A percentile compares a stretch with the other conserved stretches of the same genome.
phyloP scores from a whole-genome alignment of 2,797 vertebrate species.

The Rhodeus uyekii region DNA sequence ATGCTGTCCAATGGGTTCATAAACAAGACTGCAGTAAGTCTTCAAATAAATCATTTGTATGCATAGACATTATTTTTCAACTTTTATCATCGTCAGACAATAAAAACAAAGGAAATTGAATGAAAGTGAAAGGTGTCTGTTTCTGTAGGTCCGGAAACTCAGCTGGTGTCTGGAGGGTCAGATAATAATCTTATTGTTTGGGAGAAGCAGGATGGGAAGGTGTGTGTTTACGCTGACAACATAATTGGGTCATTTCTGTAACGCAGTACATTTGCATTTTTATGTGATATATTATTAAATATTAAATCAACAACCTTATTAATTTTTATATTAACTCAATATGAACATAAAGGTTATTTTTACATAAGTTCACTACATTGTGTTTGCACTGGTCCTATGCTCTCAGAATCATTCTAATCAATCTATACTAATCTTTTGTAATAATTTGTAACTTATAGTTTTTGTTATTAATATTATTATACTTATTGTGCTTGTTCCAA shows the following conservation, averaged over 20 bases:
- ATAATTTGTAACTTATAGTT: too few species aligned
- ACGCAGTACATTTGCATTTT: not conserved
- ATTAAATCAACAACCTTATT: not conserved
- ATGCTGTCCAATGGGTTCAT: conserved; percentile 86
- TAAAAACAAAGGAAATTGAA: not conserved
- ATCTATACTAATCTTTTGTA: not conserved
- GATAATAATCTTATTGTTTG: conserved; percentile 89
- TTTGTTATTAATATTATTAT: too few species aligned
- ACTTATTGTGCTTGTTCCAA: too few species aligned
- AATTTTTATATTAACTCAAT: not conserved
- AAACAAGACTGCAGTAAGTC: conserved; percentile 83
- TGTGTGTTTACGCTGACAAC: conserved; percentile 59
- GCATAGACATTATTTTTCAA: not conserved
- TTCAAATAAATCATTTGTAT: not conserved
- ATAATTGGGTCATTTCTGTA: not conserved
- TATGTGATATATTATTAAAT: not conserved
- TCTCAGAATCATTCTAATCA: not conserved
- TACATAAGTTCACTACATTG: not conserved
- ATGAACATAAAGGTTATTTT: not conserved
- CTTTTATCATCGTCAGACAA: not conserved
- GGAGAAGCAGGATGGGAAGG: conserved; percentile 81
- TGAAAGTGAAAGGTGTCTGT: conserved; percentile 18
- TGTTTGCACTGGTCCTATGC: not conserved
- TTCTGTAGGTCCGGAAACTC: conserved; percentile 78
- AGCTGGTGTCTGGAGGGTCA: conserved; percentile 90